Evolutionary conservation across 2,888 invertebrate genomes (phyloP).

Genomic region (Aphidius colemani): DNA sequence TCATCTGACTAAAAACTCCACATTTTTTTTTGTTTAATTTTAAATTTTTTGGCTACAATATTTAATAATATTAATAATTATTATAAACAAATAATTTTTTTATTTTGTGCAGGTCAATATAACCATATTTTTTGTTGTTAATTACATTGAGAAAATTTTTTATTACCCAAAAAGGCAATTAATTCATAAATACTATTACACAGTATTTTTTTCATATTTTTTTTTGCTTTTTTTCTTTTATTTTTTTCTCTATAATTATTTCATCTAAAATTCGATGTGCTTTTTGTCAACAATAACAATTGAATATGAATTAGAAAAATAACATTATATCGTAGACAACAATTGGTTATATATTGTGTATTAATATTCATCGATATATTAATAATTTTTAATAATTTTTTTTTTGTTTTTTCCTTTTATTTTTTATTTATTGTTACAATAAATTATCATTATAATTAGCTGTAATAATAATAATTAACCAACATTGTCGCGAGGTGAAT

Average conservation of each 20-base stretch:
- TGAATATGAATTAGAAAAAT: slow-evolving; percentile 61
- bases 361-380: slow-evolving; percentile 45
- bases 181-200: background rate
- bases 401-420: slow-evolving; percentile 22
- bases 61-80: background rate
- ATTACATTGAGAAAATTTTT: too few species aligned
- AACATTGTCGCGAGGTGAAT: slow-evolving; percentile 48
- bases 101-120: background rate
- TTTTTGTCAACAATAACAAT: slow-evolving; percentile 59
- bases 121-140: background rate
- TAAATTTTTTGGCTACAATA: slow-evolving; percentile 7
- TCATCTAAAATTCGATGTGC: slow-evolving; percentile 55
- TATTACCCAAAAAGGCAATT: too few species aligned
- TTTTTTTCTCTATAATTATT: slow-evolving; percentile 35
- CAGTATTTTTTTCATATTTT: background rate
- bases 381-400: slow-evolving; percentile 32
- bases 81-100: slow-evolving; percentile 8
- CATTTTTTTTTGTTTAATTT: slow-evolving; percentile 10
- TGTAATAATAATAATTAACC: slow-evolving; percentile 34
- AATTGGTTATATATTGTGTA: slow-evolving; percentile 55
- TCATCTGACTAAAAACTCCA: slow-evolving; percentile 21
- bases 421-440: slow-evolving; percentile 29
- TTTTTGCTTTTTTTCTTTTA: slow-evolving; percentile 11
- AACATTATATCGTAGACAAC: slow-evolving; percentile 60
- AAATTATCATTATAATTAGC: slow-evolving; percentile 29